phyloP scores from a whole-genome alignment of 2,888 invertebrate genomes.

The Thereva nobilitata region DNA sequence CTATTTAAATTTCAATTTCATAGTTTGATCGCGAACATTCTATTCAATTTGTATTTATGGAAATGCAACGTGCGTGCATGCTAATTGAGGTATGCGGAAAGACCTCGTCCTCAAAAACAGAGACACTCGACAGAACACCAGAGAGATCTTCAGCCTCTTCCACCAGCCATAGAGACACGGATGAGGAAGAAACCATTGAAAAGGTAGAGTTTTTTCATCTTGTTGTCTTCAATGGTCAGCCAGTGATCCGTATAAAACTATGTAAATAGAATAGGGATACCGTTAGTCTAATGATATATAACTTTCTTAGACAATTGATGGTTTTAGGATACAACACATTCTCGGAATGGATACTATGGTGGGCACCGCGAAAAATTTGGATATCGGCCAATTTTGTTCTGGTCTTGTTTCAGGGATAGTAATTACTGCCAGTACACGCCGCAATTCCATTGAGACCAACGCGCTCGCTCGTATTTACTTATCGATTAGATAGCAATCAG shows the following conservation, averaged over 20 bases:
- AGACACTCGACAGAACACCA: not conserved
- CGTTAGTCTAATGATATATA: constrained; percentile 1
- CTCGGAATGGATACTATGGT: too few species aligned
- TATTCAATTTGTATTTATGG: constrained; percentile 43
- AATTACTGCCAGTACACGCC: too few species aligned
- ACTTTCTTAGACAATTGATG: too few species aligned
- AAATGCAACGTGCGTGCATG: constrained; percentile 41
- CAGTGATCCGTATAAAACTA: constrained; percentile 16
- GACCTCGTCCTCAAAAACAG: constrained; percentile 32
- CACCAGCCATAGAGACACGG: constrained; percentile 16
- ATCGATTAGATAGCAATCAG: too few species aligned
- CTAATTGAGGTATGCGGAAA: constrained; percentile 42
- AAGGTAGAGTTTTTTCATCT: not conserved
- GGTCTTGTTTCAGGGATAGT: too few species aligned
- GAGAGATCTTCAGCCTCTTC: constrained; percentile 5
- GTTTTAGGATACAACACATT: too few species aligned
- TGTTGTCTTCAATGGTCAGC: constrained; percentile 14
- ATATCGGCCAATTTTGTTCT: too few species aligned
- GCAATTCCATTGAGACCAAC: too few species aligned
- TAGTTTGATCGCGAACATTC: constrained; percentile 41
- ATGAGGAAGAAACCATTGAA: constrained; percentile 30
- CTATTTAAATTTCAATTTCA: constrained; percentile 41
- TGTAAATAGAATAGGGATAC: constrained; percentile 21
- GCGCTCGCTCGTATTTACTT: too few species aligned
- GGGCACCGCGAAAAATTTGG: too few species aligned